phyloP scores from a whole-genome alignment of 2,797 vertebrate species.

The Euthynnus affinis region DNA sequence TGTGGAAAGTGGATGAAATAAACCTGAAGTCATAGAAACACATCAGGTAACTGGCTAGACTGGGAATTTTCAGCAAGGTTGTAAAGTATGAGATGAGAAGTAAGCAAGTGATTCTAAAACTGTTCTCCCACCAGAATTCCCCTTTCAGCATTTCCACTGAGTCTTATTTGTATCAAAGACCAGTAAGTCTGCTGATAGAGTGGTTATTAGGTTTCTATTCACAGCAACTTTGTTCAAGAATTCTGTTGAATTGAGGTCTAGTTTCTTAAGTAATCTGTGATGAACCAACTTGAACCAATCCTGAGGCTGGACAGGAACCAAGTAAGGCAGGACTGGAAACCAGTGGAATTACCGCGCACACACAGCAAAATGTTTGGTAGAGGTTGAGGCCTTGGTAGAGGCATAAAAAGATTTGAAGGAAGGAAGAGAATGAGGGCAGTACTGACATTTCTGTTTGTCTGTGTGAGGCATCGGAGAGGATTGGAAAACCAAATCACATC shows the following conservation, averaged over 20 bases:
- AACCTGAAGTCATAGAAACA: too few relatives aligned
- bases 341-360: neutral
- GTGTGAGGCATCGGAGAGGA: conserved; percentile 29
- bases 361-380: neutral
- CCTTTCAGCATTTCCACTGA: too few relatives aligned
- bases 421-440: conserved; percentile 11
- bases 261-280: too few relatives aligned
- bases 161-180: neutral
- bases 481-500: conserved; percentile 50
- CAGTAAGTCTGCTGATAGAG: neutral
- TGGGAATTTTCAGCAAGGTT: too few relatives aligned
- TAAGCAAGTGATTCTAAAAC: too few relatives aligned
- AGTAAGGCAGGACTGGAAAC: neutral
- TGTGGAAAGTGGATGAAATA: too few relatives aligned
- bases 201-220: neutral
- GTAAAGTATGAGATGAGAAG: too few relatives aligned
- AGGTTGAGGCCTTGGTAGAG: conserved; percentile 1
- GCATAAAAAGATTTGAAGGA: neutral
- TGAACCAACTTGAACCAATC: too few relatives aligned
- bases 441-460: conserved; percentile 4
- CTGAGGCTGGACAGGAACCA: too few relatives aligned
- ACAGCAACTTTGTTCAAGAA: neutral
- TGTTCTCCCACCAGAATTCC: too few relatives aligned
- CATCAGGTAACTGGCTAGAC: too few relatives aligned
- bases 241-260: neutral